Evolutionary conservation across 2,888 invertebrate species (phyloP), one percentile per base, ranked within the genome.

Genomic region (Sthenelais limicola): DNA sequence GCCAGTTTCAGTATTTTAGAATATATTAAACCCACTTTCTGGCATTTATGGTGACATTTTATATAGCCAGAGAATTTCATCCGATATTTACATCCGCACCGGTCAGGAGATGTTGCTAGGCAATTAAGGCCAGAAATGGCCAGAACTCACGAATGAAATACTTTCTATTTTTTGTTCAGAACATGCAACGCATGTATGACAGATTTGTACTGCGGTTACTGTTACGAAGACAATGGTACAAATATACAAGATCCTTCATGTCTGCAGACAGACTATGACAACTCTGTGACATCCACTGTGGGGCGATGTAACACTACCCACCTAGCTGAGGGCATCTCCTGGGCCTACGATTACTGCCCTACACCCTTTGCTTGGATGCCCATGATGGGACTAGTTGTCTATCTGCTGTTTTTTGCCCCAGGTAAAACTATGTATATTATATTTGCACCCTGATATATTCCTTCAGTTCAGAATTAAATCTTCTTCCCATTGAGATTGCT

Each of bases 171-270:
- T 56, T 5, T 18, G 21, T 76, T 5, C 75, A 87, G 86, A 38
- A 83, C 84, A 18, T 90, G 90, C 78, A 84, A 88, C 75, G 82
- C 82, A 43, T 90, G 90, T 80, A 87, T 89, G 69, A 81, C 83
- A 51, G 85, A 86, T 72, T 79, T 84, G 24, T 79, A 83, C 30
- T 90, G 90, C 79, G 90, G 90, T 0, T 90, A 87, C 79, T 90
- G 89, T 78, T 89, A 83, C 76, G 74, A 79, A 5, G 83, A 84
- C 69, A 72, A 56, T 24, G 75, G 70, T 2, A 69, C 74, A 21
- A n/a, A n/a, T n/a, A n/a, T n/a, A n/a, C 73, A 76, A 7, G 80
- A 79, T 1, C 74, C 79, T 26, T 85, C 87, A 3, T 89, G 89
- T 77, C 77, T 88, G 32, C 81, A 81, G n/a, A 80, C 83, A n/a